Evolutionary conservation across 64 coral and sea anemone genomes (phyloP).

Genomic region (Pachyseris speciosa): DNA sequence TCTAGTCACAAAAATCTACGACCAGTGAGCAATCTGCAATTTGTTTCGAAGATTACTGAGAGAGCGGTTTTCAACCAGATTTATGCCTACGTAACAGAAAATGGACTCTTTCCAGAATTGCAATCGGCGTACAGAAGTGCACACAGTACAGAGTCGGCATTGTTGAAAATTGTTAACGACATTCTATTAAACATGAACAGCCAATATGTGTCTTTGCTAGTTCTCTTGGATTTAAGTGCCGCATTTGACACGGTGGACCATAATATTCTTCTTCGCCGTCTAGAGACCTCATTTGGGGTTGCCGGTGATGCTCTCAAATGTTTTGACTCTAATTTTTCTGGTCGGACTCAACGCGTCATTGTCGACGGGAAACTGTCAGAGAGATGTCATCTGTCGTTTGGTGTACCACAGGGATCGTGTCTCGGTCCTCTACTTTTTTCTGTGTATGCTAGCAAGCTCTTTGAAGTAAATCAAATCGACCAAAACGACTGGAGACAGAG

Average conservation of each 20-base stretch:
- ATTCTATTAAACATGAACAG: not conserved
- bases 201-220: not conserved
- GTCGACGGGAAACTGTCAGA: not conserved
- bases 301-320: constrained; percentile 14
- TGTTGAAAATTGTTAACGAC: not conserved
- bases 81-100: not conserved
- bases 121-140: constrained; percentile 12
- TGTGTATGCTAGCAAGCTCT: not conserved
- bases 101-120: not conserved
- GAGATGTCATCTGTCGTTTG: not conserved
- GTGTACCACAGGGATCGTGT: constrained; percentile 23
- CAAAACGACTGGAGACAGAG: too few species aligned
- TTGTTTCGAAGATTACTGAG: constrained; percentile 36
- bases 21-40: constrained; percentile 6
- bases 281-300: constrained; percentile 52
- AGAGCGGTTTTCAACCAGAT: not conserved
- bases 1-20: constrained; percentile 4
- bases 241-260: constrained; percentile 7
- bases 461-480: too few species aligned
- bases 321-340: constrained; percentile 15
- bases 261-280: not conserved
- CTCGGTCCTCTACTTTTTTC: constrained; percentile 8
- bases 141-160: not conserved
- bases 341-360: not conserved
- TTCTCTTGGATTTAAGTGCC: not conserved